phyloP scores from a whole-genome alignment of 2,797 vertebrate species.

The Xenentodon cancila region DNA sequence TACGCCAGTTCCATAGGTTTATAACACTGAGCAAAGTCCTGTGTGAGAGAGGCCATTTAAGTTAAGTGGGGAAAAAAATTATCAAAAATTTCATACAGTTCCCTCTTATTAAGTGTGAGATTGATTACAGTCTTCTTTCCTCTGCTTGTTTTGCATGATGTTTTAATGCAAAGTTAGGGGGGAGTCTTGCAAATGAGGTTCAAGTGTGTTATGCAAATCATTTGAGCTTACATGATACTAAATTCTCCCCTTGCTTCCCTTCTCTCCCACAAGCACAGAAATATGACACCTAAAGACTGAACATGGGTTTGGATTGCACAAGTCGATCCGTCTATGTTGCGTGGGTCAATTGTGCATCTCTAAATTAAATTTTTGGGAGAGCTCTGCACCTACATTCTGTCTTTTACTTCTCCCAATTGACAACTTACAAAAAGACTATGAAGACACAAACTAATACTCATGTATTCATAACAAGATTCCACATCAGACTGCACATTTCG shows the following conservation, averaged over 20 bases:
- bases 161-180: constrained; percentile 65
- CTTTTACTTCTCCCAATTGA: constrained; percentile 8
- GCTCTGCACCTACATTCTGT: constrained; percentile 1
- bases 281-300: constrained; percentile 46
- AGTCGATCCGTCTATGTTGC: constrained; percentile 24
- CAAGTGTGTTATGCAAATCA: constrained; percentile 57
- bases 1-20: constrained; percentile 38
- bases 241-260: constrained; percentile 42
- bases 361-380: constrained; percentile 29
- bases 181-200: constrained; percentile 62
- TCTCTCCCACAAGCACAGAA: constrained; percentile 37
- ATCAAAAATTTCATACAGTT: constrained; percentile 7
- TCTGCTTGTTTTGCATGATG: constrained; percentile 52
- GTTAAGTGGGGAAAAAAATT: neutral
- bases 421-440: neutral
- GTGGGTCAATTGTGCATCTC: constrained; percentile 14
- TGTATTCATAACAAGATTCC: constrained; percentile 41
- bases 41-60: neutral
- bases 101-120: constrained; percentile 2
- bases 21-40: constrained; percentile 26
- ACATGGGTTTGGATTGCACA: constrained; percentile 45
- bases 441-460: neutral
- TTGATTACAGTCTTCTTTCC: constrained; percentile 7
- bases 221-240: constrained; percentile 70
- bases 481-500: constrained; percentile 54